Conservation (phyloP, 2,888 invertebrate genomes). For the Spialia ferax region DNA sequence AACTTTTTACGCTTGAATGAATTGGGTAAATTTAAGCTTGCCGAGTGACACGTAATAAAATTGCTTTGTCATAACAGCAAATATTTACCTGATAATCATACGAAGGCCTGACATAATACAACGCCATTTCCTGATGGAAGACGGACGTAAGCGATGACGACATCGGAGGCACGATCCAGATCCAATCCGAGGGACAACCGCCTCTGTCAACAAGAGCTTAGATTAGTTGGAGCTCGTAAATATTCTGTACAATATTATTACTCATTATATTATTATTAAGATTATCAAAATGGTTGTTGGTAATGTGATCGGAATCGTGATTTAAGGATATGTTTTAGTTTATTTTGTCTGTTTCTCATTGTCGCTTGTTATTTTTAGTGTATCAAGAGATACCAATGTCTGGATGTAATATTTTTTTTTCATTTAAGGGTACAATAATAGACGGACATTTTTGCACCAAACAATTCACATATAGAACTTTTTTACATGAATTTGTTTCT, state of each 20-base stretch:
- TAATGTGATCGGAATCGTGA: neutral
- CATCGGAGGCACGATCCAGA: conserved; percentile 92
- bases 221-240: conserved; percentile 25
- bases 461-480: no score
- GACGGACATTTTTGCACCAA: no score
- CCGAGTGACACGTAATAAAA: neutral
- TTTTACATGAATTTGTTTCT: no score
- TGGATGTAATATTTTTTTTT: no score
- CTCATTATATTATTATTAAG: no score
- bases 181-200: conserved; percentile 95
- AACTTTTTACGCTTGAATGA: no score
- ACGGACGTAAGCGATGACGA: conserved; percentile 92
- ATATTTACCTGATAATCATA: conserved; percentile 94
- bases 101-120: conserved; percentile 94
- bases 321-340: neutral
- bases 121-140: conserved; percentile 95
- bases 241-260: neutral
- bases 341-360: neutral
- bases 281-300: neutral
- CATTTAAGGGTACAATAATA: no score
- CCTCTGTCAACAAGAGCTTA: conserved; percentile 70
- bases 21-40: no score
- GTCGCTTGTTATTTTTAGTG: neutral
- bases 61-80: neutral
- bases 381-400: no score